phyloP scores from a whole-genome alignment of 2,888 invertebrate species.

The Anaspis maculata region DNA sequence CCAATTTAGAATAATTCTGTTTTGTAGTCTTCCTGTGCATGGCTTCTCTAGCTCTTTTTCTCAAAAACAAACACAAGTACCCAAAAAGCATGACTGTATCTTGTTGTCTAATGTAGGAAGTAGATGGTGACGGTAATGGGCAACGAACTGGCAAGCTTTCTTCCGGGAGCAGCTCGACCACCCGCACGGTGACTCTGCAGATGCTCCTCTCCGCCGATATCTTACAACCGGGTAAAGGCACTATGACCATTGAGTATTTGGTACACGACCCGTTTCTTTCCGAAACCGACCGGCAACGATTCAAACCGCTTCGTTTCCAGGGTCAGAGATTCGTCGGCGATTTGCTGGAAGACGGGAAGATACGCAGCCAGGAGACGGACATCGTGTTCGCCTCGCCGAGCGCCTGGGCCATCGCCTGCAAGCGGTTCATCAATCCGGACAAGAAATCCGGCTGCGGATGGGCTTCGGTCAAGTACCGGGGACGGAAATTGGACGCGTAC shows the following conservation, averaged over 20 bases:
- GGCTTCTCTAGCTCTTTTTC: no score
- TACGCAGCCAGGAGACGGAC: slow-evolving; percentile 80
- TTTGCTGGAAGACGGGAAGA: slow-evolving; percentile 76
- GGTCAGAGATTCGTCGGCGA: slow-evolving; percentile 87
- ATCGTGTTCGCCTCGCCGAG: slow-evolving; percentile 83
- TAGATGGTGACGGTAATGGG: slow-evolving; percentile 27
- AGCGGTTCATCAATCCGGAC: slow-evolving; percentile 82
- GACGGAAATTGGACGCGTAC: slow-evolving; percentile 80
- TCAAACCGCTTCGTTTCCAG: slow-evolving; percentile 39
- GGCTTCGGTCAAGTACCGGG: slow-evolving; percentile 84
- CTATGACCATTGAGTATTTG: slow-evolving; percentile 86
- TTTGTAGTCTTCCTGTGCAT: no score
- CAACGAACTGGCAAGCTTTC: slow-evolving; percentile 26
- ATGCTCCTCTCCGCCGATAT: slow-evolving; percentile 81
- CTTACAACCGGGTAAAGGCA: slow-evolving; percentile 71
- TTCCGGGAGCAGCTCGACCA: slow-evolving; percentile 25
- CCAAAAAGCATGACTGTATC: no score
- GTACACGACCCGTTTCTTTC: slow-evolving; percentile 44
- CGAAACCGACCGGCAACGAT: no score
- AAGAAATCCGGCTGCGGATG: slow-evolving; percentile 90
- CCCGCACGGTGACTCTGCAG: slow-evolving; percentile 66
- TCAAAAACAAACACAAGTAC: no score
- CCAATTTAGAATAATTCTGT: no score
- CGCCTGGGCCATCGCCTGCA: slow-evolving; percentile 90
- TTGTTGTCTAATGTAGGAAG: slow-evolving; percentile 29